phyloP scores from a whole-genome alignment of 2,888 invertebrate species.

The Erannis defoliaria region DNA sequence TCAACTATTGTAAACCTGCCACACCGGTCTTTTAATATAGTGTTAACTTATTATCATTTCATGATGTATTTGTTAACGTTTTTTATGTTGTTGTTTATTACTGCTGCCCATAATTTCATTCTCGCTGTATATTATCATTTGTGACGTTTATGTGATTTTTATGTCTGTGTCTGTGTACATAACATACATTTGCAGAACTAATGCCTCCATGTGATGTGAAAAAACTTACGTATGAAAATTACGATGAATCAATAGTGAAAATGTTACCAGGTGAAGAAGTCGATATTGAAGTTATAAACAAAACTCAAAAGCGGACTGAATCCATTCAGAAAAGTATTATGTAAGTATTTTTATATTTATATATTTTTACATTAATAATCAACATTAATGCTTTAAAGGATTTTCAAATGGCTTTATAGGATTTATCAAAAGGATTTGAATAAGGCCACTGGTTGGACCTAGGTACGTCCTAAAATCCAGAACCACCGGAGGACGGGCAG shows the following conservation, averaged over 20 bases:
- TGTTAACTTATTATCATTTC: not conserved
- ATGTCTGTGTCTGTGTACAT: constrained; percentile 25
- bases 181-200: constrained; percentile 53
- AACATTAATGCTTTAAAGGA: no score
- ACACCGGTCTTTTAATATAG: not conserved
- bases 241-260: constrained; percentile 71
- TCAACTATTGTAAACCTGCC: no score
- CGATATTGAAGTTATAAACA: constrained; percentile 58
- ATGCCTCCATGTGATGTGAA: constrained; percentile 58
- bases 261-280: constrained; percentile 74
- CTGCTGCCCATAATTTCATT: not conserved
- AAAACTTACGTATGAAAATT: constrained; percentile 57
- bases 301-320: constrained; percentile 57
- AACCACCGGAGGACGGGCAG: no score
- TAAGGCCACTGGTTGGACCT: no score
- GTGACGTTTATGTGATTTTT: constrained; percentile 9
- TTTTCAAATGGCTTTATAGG: no score
- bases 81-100: not conserved
- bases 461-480: no score
- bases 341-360: constrained; percentile 59
- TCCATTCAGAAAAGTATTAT: constrained; percentile 76
- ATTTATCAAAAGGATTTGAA: no score
- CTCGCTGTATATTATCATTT: constrained; percentile 12
- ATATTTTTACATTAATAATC: not conserved
- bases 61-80: not conserved